A percentile compares a stretch with the other conserved stretches of the same genome.
These are phyloP conservation scores for Drosophila truncata DNA, from an alignment of 1,140 invertebrate genomes.

Conservation along the genomic window DNA sequence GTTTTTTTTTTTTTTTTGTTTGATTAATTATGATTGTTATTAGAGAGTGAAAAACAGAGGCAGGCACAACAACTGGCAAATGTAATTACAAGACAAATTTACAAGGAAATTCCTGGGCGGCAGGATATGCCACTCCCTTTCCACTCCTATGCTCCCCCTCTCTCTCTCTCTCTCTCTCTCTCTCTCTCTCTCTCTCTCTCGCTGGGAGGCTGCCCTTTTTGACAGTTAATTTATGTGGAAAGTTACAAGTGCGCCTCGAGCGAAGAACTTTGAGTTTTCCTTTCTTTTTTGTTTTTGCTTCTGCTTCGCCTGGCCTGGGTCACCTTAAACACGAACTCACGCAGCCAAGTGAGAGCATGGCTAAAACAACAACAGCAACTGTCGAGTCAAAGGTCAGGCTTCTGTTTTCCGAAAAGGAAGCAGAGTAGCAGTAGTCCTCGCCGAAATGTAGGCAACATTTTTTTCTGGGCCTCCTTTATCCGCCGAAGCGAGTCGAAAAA, in stretches of 20 bases:
- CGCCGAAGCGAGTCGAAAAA: slow-evolving; percentile 32
- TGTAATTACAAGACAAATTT: slow-evolving; percentile 81
- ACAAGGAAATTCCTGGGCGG: slow-evolving; percentile 66
- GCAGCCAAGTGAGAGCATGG: slow-evolving; percentile 12
- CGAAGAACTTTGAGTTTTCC: slow-evolving; percentile 64
- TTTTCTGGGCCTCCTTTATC: slow-evolving; percentile 21
- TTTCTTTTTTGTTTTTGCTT: not conserved
- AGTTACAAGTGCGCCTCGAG: slow-evolving; percentile 77
- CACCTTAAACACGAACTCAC: slow-evolving; percentile 47
- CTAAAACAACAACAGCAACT: slow-evolving; percentile 36
- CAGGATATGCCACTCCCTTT: slow-evolving; percentile 22
- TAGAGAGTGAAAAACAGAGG: slow-evolving; percentile 41
- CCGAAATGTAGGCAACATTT: slow-evolving; percentile 57
- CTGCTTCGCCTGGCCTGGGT: slow-evolving; percentile 22
- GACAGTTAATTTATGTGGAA: slow-evolving; percentile 82
- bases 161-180: not conserved
- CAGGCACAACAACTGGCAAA: slow-evolving; percentile 28
- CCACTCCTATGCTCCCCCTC: not conserved
- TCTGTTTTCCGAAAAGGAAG: slow-evolving; percentile 60
- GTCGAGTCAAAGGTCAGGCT: slow-evolving; percentile 72
- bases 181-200: too few relatives aligned
- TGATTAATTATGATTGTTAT: slow-evolving; percentile 77
- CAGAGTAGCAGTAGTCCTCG: slow-evolving; percentile 9
- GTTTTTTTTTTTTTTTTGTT: slow-evolving; percentile 12
- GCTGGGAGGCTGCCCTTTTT: slow-evolving; percentile 61